phyloP scores from a whole-genome alignment of 2,113 vertebrate species.

The Thymallus thymallus region DNA sequence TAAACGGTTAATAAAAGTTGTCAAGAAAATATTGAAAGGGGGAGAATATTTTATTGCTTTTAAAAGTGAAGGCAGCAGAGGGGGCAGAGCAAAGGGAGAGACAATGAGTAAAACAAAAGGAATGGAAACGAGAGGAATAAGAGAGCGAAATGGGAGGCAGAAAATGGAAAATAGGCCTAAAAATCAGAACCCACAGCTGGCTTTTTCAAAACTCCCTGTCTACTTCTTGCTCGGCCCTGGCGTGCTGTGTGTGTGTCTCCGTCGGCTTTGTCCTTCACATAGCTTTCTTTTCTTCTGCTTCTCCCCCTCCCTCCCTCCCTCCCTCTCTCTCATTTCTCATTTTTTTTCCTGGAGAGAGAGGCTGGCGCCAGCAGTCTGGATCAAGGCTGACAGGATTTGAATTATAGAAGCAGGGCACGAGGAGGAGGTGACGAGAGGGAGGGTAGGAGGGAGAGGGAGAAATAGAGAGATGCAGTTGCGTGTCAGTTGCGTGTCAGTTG shows the following conservation, averaged over 20 bases:
- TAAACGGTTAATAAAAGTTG: constrained; percentile 40
- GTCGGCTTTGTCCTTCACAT: constrained; percentile 76
- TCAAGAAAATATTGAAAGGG: constrained; percentile 26
- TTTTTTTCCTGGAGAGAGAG: constrained; percentile 87
- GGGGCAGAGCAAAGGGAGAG: constrained; percentile 41
- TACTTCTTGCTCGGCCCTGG: constrained; percentile 41
- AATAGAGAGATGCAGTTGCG: constrained; percentile 32
- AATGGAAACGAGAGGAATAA: constrained; percentile 36
- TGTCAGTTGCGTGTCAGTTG: constrained; percentile 20
- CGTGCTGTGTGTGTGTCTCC: constrained; percentile 63
- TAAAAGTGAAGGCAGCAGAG: constrained; percentile 28
- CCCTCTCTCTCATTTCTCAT: constrained; percentile 16
- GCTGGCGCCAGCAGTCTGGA: constrained; percentile 99
- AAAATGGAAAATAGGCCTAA: constrained; percentile 32
- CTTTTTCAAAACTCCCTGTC: constrained; percentile 53
- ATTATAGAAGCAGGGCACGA: constrained; percentile 76
- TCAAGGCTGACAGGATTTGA: constrained; percentile 92
- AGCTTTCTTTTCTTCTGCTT: constrained; percentile 70
- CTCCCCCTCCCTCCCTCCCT: constrained; percentile 58
- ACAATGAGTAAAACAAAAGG: constrained; percentile 24
- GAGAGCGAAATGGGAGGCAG: constrained; percentile 12
- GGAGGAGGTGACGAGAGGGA: constrained; percentile 45
- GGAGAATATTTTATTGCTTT: constrained; percentile 26
- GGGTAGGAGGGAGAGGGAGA: constrained; percentile 38
- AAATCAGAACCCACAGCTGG: constrained; percentile 48